Evolutionary conservation across 2,797 vertebrate genomes (phyloP), one percentile per base, ranked within the genome.

Genomic region (Gymnoscopelus microlampas): DNA sequence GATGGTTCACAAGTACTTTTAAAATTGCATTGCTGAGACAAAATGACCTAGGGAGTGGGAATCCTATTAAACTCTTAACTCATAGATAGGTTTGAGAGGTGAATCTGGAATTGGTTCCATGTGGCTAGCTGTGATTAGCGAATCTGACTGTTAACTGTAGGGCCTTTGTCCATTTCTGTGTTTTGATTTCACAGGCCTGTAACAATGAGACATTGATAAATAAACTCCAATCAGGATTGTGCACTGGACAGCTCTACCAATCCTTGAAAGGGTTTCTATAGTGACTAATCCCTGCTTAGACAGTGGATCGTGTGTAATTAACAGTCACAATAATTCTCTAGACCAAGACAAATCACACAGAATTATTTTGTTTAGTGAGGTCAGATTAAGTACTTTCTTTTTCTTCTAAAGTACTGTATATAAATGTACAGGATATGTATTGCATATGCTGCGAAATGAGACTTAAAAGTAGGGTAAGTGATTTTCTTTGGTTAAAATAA

Each of bases 181-280:
- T 83, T 80, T 85, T 76, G 72, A 84, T 74, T 81, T 81, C 68
- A 79, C 60, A 66, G 66, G 58, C 49, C 49, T 29, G 54, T 70
- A 86, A 89, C 84, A 90, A 81, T 79, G 74, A 68, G 70, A 73
- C 82, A 76, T 84, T 93, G 82, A 90, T 76, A 56, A 79, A 67
- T 68, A 32, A n/a, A 60, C 75, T 63, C 62, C 68, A 53, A 39
- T 56, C 44, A 73, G 54, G 48, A 62, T 68, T 78, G 80, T 79
- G 69, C 72, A 61, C 75, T 60, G 54, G 68, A 80, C 64, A 77
- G 48, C 49, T 23, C 60, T 54, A 76, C 26, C 78, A 78, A 74
- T 77, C 75, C 64, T 75, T 70, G 59, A 74, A 78, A 78, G 71
- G 70, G 79, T 81, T 85, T 74, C 81, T 82, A 74, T 78, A 83